These are phyloP conservation scores for Smittia sp. DNA, from an alignment of 2,888 invertebrate genomes.

Conservation along the genomic window DNA sequence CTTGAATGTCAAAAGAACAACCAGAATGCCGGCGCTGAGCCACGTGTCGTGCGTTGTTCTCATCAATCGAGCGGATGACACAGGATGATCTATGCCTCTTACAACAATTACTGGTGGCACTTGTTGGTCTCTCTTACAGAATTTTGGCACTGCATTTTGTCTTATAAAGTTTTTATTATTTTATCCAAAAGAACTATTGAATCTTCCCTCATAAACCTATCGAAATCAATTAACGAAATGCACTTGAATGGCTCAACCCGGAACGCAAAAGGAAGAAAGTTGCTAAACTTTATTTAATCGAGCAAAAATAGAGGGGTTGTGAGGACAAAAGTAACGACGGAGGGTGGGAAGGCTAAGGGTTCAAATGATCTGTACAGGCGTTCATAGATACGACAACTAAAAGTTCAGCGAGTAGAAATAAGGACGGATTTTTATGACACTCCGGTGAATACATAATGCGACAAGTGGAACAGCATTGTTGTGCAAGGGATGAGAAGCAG, in stretches of 20 bases:
- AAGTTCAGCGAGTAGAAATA: background rate
- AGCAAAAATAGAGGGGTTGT: background rate
- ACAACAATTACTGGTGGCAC: background rate
- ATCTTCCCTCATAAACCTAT: background rate
- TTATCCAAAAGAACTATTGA: too few relatives aligned
- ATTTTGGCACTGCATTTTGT: too few relatives aligned
- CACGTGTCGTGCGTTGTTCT: slow-evolving; percentile 2
- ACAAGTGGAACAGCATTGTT: slow-evolving; percentile 4
- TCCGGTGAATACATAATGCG: slow-evolving; percentile 16
- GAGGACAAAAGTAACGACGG: background rate
- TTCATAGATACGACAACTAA: background rate
- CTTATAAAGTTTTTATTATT: too few relatives aligned
- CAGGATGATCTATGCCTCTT: background rate
- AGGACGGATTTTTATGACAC: slow-evolving; percentile 16
- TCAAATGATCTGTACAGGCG: background rate
- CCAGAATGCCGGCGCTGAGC: background rate
- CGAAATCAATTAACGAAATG: slow-evolving; percentile 16
- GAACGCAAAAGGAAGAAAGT: background rate
- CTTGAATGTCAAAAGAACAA: background rate
- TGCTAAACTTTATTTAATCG: slow-evolving; percentile 22
- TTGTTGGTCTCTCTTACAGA: too few relatives aligned
- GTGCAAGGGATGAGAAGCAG: background rate
- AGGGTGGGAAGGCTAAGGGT: background rate
- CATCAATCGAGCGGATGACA: slow-evolving; percentile 12
- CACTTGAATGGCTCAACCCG: background rate